Evolutionary conservation across 2,888 invertebrate species (phyloP), one percentile per base, ranked within the genome.

Genomic region (Drosophila ezoana): DNA sequence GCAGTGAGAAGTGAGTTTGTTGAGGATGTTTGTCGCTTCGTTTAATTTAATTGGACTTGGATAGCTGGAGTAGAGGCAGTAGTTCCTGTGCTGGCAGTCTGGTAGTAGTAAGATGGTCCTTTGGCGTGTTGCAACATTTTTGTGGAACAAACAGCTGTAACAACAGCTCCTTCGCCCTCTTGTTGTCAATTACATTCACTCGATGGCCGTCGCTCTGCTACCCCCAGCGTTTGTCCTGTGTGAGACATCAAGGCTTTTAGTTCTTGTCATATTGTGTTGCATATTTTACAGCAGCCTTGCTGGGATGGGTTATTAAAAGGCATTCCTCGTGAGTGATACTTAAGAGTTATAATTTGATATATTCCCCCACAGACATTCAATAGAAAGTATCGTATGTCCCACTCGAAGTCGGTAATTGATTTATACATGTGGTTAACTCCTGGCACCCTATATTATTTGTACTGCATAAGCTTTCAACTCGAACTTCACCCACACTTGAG

Each of bases 41-140:
- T 59, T 84, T 81, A 83, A 73, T 80, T 73, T 60, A 80, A 81
- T 73, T 58, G 54, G 14, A 64, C 58, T 61, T 52, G 59, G 20
- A 16, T 16, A 20, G 37, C 32, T 32, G 16, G n/a, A 40, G 47
- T 3, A 44, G 20, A 58, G 41, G 48, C 52, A 58, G 41, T 37
- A 38, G 59, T 33, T 45, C 53, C 28, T 43, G 43, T 45, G 45
- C 48, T 38, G 58, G 37, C 61, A 52, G 78, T 61, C 8, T 28
- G 28, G 54, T 70, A 68, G 64, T 67, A 67, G 58, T 62, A 16
- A 53, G 53, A 53, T 58, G 43, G 33, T 73, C 44, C 61, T 57
- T 75, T 62, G 45, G 53, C 53, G 44, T 58, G 54, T 54, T 75
- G 86, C 67, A 83, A 75, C 86, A 82, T 82, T 77, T 79, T 72